Conservation (phyloP, 2,888 invertebrate species). For the Agrochola litura region DNA sequence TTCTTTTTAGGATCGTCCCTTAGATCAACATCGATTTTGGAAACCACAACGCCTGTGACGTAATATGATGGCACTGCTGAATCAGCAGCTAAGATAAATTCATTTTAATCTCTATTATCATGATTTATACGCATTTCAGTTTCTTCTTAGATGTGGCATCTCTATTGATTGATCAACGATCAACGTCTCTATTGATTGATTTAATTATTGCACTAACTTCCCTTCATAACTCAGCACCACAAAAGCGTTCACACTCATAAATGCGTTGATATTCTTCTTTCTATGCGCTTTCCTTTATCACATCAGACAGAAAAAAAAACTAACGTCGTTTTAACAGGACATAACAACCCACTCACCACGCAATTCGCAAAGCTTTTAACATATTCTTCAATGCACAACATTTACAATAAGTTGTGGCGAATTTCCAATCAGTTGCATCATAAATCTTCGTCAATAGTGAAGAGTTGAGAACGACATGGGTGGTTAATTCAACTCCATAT, state of each 20-base stretch:
- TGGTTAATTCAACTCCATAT: slow-evolving; percentile 74
- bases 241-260: background rate
- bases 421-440: slow-evolving; percentile 76
- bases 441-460: slow-evolving; percentile 74
- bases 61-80: background rate
- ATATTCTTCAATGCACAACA: slow-evolving; percentile 67
- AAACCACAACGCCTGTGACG: too few species aligned
- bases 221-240: background rate
- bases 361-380: slow-evolving; percentile 60
- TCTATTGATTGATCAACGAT: too few species aligned
- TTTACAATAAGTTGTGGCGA: slow-evolving; percentile 68
- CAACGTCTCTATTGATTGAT: background rate
- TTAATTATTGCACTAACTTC: background rate
- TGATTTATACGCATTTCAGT: background rate
- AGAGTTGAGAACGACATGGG: slow-evolving; percentile 66
- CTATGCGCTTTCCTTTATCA: background rate
- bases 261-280: background rate
- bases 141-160: background rate
- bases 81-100: background rate
- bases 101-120: background rate
- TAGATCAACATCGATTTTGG: background rate
- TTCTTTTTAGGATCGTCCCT: background rate
- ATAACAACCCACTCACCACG: slow-evolving; percentile 19
- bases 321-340: slow-evolving; percentile 32
- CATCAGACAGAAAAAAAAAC: background rate